These are phyloP conservation scores for Dicroscelio sp. DNA, from an alignment of 2,888 invertebrate genomes.

Conservation along the genomic window DNA sequence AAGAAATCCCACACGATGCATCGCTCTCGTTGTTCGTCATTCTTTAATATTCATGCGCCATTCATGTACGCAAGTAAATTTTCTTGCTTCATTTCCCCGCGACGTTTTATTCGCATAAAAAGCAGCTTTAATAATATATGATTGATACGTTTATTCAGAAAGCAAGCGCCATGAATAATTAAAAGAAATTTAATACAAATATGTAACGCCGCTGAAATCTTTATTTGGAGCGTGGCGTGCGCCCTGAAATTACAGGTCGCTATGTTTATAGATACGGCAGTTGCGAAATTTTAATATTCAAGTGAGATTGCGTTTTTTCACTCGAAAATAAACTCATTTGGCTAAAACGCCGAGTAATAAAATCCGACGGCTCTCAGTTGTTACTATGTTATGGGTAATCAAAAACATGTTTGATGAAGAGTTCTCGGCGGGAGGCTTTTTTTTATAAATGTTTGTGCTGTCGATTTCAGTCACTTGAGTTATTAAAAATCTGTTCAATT, in stretches of 20 bases:
- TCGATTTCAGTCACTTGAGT: too few species aligned
- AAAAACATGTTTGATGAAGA: slow-evolving; percentile 21
- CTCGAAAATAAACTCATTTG: slow-evolving; percentile 66
- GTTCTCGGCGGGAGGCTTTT: not conserved
- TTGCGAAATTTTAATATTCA: slow-evolving; percentile 65
- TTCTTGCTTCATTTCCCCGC: slow-evolving; percentile 61
- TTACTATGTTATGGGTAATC: slow-evolving; percentile 46
- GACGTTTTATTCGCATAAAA: slow-evolving; percentile 58
- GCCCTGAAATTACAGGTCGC: slow-evolving; percentile 41
- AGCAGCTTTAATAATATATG: slow-evolving; percentile 60
- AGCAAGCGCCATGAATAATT: slow-evolving; percentile 61
- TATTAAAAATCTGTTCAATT: too few species aligned
- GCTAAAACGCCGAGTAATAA: slow-evolving; percentile 57
- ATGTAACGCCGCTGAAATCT: slow-evolving; percentile 37
- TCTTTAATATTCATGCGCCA: slow-evolving; percentile 78
- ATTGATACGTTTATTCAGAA: slow-evolving; percentile 67
- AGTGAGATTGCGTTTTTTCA: slow-evolving; percentile 59
- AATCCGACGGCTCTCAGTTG: slow-evolving; percentile 39
- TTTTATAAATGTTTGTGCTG: too few species aligned
- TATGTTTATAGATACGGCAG: slow-evolving; percentile 24
- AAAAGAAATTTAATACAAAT: slow-evolving; percentile 56
- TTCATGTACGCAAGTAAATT: slow-evolving; percentile 74
- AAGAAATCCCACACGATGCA: slow-evolving; percentile 60
- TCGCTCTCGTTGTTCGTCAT: slow-evolving; percentile 63
- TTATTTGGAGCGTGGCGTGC: slow-evolving; percentile 51